Evolutionary conservation across 2,113 vertebrate genomes (phyloP).

Genomic region (Sander lucioperca): DNA sequence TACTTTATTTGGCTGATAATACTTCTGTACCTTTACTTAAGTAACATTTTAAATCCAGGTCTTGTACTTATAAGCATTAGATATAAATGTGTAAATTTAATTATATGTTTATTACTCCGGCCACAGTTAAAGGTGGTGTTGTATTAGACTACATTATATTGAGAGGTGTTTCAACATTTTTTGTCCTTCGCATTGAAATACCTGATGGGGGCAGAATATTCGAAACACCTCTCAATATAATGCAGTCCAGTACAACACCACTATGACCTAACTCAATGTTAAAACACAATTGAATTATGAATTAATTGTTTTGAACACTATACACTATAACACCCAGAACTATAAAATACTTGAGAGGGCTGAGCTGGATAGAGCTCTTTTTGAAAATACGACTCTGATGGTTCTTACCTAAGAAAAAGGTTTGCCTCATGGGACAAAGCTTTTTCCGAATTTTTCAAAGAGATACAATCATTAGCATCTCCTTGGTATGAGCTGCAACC

Average conservation of each 20-base stretch:
- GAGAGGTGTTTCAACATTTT: background rate
- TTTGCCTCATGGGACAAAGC: slow-evolving; percentile 47
- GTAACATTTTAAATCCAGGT: too few species aligned
- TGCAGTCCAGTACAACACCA: background rate
- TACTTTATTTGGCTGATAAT: too few species aligned
- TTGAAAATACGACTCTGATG: slow-evolving; percentile 56
- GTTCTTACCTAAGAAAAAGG: slow-evolving; percentile 43
- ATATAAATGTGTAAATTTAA: too few species aligned
- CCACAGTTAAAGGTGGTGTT: too few species aligned
- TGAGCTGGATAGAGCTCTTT: slow-evolving; percentile 35
- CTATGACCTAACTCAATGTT: background rate
- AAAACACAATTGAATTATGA: background rate
- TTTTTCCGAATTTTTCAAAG: slow-evolving; percentile 52
- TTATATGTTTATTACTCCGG: too few species aligned
- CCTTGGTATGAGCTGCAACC: slow-evolving; percentile 72
- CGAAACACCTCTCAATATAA: too few species aligned
- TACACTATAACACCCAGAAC: slow-evolving; percentile 10
- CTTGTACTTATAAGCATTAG: too few species aligned
- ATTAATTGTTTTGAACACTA: background rate
- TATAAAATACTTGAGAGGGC: slow-evolving; percentile 20
- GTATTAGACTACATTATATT: background rate
- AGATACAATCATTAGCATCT: slow-evolving; percentile 73
- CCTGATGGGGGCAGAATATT: background rate
- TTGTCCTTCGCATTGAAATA: too few species aligned
- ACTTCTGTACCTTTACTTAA: too few species aligned